Evolutionary conservation across 2,797 vertebrate species (phyloP).

Genomic region (Eupleurogrammus muticus): DNA sequence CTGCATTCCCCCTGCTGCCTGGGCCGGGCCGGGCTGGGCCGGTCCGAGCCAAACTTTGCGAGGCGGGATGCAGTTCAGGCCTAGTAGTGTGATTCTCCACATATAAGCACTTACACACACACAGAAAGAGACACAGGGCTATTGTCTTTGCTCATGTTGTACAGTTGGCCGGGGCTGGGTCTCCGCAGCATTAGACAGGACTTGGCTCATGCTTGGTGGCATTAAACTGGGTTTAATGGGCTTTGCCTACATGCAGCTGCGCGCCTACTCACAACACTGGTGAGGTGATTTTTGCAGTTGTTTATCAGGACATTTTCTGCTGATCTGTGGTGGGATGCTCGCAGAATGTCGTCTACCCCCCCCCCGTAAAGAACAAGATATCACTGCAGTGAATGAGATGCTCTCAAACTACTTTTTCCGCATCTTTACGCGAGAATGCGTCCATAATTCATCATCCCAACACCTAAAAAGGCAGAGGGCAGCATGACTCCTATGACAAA

Average conservation of each 20-base stretch:
- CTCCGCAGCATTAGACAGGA: conserved; percentile 26
- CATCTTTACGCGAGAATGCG: not conserved
- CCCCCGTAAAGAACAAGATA: not conserved
- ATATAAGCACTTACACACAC: not conserved
- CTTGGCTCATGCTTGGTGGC: conserved; percentile 45
- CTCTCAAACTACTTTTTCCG: not conserved
- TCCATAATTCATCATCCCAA: not conserved
- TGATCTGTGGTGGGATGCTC: not conserved
- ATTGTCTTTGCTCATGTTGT: conserved; percentile 67
- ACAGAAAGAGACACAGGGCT: conserved; percentile 52
- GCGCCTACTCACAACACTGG: conserved; percentile 14
- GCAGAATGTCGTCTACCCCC: not conserved
- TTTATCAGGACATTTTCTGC: not conserved
- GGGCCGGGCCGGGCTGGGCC: conserved; percentile 29
- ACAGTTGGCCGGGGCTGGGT: conserved; percentile 43
- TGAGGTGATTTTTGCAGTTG: conserved; percentile 3
- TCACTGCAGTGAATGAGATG: not conserved
- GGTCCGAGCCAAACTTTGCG: conserved; percentile 40
- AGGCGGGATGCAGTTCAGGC: conserved; percentile 53
- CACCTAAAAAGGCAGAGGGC: conserved; percentile 3
- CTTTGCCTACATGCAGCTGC: conserved; percentile 51
- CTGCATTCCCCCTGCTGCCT: conserved; percentile 18
- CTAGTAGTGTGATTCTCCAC: conserved; percentile 39
- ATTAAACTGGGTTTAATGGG: conserved; percentile 45
- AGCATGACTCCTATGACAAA: not conserved